Base-by-base conservation (phyloP, 1,140 invertebrate species). In the Drosophila equinoxialis region DNA sequence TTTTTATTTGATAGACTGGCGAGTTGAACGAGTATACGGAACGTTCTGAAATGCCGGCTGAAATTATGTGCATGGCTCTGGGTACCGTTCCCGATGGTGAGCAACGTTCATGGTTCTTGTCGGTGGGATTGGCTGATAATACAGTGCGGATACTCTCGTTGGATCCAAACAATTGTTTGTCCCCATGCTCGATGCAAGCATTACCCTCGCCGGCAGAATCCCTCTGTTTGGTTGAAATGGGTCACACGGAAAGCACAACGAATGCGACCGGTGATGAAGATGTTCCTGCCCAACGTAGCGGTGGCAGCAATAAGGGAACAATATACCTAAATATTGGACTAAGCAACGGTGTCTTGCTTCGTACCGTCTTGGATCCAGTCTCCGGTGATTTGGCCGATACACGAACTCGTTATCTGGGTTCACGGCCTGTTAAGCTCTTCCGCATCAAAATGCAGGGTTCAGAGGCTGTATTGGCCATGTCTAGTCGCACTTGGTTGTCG, bases 1-100 rank as follows among this genome's bases (percentile, higher is more conserved):
- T 7, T 74, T 37, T 0, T 61, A 93, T 94, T 13, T 33, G 7
- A 14, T 86, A 99, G 97, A 98, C 97, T 79, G 98, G 98, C 0
- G 98, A 99, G 93, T 93, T 99, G 33, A 99, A 99, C 92, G 99
- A 99, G 91, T 99, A 99, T 84, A 99, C 97, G 6, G 98, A 99
- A 90, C 94, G 98, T 11, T 98, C 99, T 81, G 98, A 99, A 90
- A 97, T 99, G 96, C 96, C 97, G 6, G 96, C 97, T 1, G 98
- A 99, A 92, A 98, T 99, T 1, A 96, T 99, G 74, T 99, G 99
- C 81, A 99, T 99, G 99, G 98, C 98, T 0, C 91, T 99, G 35
- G 98, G 97, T 1, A 97, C 97, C 63, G 98, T 99, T 0, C 97
- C 98, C 0, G 94, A 95, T 13, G 98, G 98, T 23, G 99, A 99